A percentile compares a stretch with the other conserved stretches of the same genome.
phyloP scores from a whole-genome alignment of 1,140 invertebrate genomes.

The Diabrotica undecimpunctata region DNA sequence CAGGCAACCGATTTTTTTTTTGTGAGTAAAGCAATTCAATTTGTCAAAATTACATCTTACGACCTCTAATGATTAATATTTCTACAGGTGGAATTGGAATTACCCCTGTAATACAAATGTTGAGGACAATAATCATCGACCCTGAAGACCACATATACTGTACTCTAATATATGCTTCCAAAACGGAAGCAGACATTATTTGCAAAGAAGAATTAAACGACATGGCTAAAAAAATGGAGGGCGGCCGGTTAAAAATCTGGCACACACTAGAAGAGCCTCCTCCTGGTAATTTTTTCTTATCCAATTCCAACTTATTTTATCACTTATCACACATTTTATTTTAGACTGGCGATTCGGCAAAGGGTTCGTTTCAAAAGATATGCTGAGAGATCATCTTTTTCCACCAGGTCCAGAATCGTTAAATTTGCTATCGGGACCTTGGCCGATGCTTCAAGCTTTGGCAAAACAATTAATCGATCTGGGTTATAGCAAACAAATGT shows the following conservation, averaged over 20 bases:
- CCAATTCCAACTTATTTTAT: too few species aligned
- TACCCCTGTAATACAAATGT: not conserved
- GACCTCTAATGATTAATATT: too few species aligned
- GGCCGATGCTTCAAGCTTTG: not conserved
- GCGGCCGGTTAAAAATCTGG: conserved; percentile 1
- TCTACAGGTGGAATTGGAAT: not conserved
- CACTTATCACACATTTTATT: not conserved
- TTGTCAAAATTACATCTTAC: too few species aligned
- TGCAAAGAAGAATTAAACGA: not conserved
- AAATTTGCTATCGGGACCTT: not conserved
- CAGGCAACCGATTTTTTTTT: too few species aligned
- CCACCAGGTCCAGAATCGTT: not conserved
- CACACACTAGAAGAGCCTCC: not conserved
- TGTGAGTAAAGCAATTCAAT: too few species aligned
- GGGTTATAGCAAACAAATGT: not conserved
- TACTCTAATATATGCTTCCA: not conserved
- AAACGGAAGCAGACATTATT: not conserved
- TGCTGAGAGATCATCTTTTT: not conserved
- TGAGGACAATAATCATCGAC: not conserved
- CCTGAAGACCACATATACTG: not conserved
- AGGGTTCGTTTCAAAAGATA: not conserved
- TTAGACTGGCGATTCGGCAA: not conserved
- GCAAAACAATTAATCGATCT: not conserved
- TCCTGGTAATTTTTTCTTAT: not conserved
- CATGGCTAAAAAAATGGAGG: not conserved